Evolutionary conservation across 2,113 vertebrate genomes (phyloP), one percentile per base, ranked within the genome.

Genomic region (Apodemus sylvaticus): DNA sequence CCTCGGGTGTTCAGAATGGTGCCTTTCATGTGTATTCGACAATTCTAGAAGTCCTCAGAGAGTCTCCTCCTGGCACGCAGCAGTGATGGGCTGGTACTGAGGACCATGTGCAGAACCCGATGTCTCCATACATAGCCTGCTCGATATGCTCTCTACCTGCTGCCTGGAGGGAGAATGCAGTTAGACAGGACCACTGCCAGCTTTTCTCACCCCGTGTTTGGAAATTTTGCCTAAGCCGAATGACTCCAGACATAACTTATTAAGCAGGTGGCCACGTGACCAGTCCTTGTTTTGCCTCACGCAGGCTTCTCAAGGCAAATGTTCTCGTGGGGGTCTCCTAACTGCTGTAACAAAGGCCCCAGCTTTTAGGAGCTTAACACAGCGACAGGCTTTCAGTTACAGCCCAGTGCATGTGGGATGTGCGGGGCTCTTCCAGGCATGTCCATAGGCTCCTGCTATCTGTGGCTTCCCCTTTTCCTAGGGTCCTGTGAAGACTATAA

Each of bases 171-270:
- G 34, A 79, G 48, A 12, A 19, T 34, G 34, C 39, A 39, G 16
- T 81, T 24, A 31, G 78, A 62, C 70, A 92, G 55, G 24, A 36
- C 7, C 39, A 34, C 26, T 53, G 29, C 51, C 88, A 90, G 78
- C 26, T 70, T 55, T 86, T 66, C 86, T 90, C 79, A 81, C 45
- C 60, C 16, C 39, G 17, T 86, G 82, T 74, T 85, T 95, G 89
- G 83, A 60, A 74, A 34, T 58, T 24, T 73, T 79, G 74, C 58
- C 48, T 68, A 22, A 74, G 42, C 51, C 39, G 10, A 82, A 62
- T 1, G 29, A 70, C 74, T 92, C 89, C 42, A 76, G 42, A 86
- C 51, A 86, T 73, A 86, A 92, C 66, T 48, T 48, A 78, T 20
- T 74, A 62, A 70, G 74, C 53, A 60, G 39, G 66, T 19, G 24